Conservation (phyloP, 2,113 vertebrate genomes). For the Hypocryptadius cinnamomeus region DNA sequence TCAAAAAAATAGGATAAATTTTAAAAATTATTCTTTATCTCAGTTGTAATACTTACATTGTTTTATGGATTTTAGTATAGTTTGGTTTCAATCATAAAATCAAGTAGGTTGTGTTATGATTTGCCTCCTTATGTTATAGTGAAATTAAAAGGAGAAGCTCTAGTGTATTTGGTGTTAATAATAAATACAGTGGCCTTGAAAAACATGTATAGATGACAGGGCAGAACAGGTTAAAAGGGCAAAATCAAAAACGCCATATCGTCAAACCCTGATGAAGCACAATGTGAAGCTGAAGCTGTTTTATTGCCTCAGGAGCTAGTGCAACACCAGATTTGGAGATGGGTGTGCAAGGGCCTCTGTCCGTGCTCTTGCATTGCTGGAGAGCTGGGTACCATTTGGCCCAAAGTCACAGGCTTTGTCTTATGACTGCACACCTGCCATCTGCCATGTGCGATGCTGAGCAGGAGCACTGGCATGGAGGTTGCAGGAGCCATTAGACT, state of each 20-base stretch:
- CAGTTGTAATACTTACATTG: not conserved
- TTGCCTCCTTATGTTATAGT: not conserved
- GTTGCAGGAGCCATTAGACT: not conserved
- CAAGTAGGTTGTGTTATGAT: not conserved
- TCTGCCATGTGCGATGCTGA: rapidly evolving
- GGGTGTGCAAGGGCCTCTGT: rapidly evolving
- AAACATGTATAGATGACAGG: not conserved
- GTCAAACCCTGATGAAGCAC: not conserved
- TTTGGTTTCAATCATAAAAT: not conserved
- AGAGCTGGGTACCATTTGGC: not conserved
- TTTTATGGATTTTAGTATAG: not conserved
- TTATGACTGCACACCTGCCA: not conserved
- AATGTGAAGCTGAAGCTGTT: not conserved
- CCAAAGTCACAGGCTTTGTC: not conserved
- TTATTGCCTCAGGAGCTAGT: not conserved
- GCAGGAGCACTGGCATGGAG: not conserved
- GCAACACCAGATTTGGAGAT: not conserved
- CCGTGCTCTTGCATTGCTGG: rapidly evolving
- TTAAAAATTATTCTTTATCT: not conserved
- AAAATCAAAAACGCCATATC: not conserved
- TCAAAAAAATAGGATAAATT: not conserved
- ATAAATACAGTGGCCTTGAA: not conserved
- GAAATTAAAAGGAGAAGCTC: not conserved
- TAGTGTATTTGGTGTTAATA: not conserved
- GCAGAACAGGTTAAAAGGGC: not conserved